Conservation (phyloP, 2,797 vertebrate genomes). For the Enteromius viviparus region DNA sequence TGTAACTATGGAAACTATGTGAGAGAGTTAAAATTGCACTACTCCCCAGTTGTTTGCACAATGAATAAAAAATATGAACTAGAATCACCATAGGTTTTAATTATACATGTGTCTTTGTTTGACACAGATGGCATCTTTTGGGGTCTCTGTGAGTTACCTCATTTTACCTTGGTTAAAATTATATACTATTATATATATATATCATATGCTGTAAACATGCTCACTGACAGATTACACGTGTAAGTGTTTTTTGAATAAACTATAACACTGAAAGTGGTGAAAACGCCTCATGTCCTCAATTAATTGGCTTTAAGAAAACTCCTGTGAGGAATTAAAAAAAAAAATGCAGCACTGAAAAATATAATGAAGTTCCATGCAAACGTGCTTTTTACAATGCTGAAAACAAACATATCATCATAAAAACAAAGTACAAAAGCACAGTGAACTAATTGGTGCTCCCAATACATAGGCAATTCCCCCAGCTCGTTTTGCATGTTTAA, state of each 20-base stretch:
- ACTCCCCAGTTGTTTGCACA: slow-evolving; percentile 24
- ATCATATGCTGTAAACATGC: not conserved
- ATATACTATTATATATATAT: too few species aligned
- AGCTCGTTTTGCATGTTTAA: slow-evolving; percentile 38
- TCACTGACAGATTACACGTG: slow-evolving; percentile 3
- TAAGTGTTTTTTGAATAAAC: slow-evolving; percentile 19
- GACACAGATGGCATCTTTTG: not conserved
- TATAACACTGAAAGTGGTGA: not conserved
- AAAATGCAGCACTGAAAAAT: slow-evolving; percentile 11
- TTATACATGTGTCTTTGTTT: slow-evolving; percentile 9
- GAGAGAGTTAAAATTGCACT: slow-evolving; percentile 8
- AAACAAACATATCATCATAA: slow-evolving; percentile 44
- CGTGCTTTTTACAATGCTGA: slow-evolving; percentile 36
- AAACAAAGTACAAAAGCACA: slow-evolving; percentile 37
- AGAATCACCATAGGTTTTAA: slow-evolving; percentile 16
- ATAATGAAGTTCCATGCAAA: slow-evolving; percentile 20
- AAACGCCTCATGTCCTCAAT: slow-evolving; percentile 5
- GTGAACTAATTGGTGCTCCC: slow-evolving; percentile 45
- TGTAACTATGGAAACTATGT: slow-evolving; percentile 34
- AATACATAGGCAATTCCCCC: slow-evolving; percentile 33
- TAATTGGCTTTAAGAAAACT: slow-evolving; percentile 34
- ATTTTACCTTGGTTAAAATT: not conserved
- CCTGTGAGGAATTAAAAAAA: not conserved
- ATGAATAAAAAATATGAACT: not conserved
- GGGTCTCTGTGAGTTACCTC: not conserved